These are phyloP conservation scores for Atlantisia rogersi DNA, from an alignment of 2,113 vertebrate species.

Conservation along the genomic window DNA sequence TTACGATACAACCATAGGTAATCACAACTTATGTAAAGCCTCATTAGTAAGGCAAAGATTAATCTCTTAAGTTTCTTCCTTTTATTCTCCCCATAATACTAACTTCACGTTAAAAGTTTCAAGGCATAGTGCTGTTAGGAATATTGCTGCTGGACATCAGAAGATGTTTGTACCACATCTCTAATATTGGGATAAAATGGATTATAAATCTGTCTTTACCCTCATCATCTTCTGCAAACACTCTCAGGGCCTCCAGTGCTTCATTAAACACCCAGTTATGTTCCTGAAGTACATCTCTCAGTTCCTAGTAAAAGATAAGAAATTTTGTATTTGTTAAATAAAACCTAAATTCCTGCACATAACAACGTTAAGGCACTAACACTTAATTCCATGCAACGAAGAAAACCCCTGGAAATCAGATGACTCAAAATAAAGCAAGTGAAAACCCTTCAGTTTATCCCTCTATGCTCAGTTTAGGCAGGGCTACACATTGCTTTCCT, in stretches of 20 bases:
- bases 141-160: not conserved
- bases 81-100: not conserved
- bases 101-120: not conserved
- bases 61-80: not conserved
- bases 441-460: not conserved
- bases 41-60: not conserved
- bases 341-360: not conserved
- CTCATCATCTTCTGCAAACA: slow-evolving; percentile 83
- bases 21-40: not conserved
- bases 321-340: not conserved
- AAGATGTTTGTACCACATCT: not conserved
- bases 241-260: slow-evolving; percentile 84
- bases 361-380: not conserved
- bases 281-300: slow-evolving; percentile 88
- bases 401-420: not conserved
- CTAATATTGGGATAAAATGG: not conserved
- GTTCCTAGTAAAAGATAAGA: slow-evolving; percentile 78
- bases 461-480: not conserved
- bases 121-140: not conserved
- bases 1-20: not conserved
- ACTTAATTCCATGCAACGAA: not conserved
- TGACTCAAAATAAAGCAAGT: not conserved
- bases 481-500: not conserved
- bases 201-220: slow-evolving; percentile 60
- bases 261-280: slow-evolving; percentile 91